phyloP scores from a whole-genome alignment of 1,140 invertebrate species.

The Aphelinus certus region DNA sequence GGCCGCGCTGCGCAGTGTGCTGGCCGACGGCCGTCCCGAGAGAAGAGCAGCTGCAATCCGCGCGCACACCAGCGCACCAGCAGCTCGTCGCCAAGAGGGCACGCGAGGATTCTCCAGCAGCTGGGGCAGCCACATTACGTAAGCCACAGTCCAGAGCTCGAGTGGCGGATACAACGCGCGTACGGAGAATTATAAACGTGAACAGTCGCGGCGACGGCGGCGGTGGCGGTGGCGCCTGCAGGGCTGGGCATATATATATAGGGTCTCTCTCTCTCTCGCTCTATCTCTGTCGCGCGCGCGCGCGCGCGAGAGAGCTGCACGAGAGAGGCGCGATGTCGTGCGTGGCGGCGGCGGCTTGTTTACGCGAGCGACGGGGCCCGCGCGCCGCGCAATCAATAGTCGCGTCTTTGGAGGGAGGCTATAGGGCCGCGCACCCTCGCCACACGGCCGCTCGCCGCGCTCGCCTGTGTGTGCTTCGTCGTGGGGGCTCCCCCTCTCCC shows the following conservation, averaged over 20 bases:
- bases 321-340: background rate
- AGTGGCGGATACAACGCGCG: too few species aligned
- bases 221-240: slow-evolving; percentile 2
- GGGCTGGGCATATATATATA: slow-evolving; percentile 36
- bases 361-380: background rate
- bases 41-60: too few species aligned
- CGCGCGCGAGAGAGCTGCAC: background rate
- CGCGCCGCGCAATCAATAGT: background rate
- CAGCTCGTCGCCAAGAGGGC: too few species aligned
- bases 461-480: background rate
- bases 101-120: too few species aligned
- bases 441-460: background rate
- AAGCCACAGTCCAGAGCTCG: too few species aligned
- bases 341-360: background rate
- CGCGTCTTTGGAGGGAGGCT: slow-evolving; percentile 22
- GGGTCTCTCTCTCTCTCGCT: slow-evolving; percentile 24
- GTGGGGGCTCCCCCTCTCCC: background rate
- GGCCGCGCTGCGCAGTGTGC: too few species aligned
- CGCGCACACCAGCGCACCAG: too few species aligned
- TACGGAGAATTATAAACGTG: too few species aligned
- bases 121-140: too few species aligned
- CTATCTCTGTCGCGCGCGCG: background rate
- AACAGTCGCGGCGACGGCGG: too few species aligned
- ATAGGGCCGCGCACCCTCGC: slow-evolving; percentile 40
- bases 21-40: too few species aligned